These are phyloP conservation scores for Macrotrachela quadricornifera DNA, from an alignment of 1,140 invertebrate species.

Conservation along the genomic window DNA sequence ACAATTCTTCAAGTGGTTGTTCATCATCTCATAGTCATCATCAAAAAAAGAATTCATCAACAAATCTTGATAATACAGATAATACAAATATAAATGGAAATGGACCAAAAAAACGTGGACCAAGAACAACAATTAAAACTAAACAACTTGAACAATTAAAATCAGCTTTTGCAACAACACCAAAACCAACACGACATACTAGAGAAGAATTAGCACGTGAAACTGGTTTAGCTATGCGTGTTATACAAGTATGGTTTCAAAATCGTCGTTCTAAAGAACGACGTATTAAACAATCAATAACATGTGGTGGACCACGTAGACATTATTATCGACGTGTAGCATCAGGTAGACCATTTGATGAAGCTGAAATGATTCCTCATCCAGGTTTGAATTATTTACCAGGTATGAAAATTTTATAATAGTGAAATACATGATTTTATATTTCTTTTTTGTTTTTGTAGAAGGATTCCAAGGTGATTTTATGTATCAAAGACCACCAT, in stretches of 20 bases:
- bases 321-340: slow-evolving; percentile 2
- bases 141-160: slow-evolving; percentile 44
- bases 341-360: no score
- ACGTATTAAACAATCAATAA: slow-evolving; percentile 14
- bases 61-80: no score
- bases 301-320: slow-evolving; percentile 1
- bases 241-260: slow-evolving; percentile 58
- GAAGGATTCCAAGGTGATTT: no score
- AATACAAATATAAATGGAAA: background rate
- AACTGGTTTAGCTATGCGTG: slow-evolving; percentile 92
- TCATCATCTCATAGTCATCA: no score
- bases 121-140: slow-evolving; percentile 93
- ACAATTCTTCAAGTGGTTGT: no score
- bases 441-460: no score
- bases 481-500: no score
- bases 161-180: slow-evolving; percentile 86
- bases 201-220: slow-evolving; percentile 94
- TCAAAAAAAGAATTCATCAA: no score
- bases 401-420: no score
- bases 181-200: slow-evolving; percentile 94
- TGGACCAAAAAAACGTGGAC: slow-evolving; percentile 57
- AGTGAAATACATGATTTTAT: no score
- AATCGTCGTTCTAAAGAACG: slow-evolving; percentile 9
- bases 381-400: no score
- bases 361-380: no score